Evolutionary conservation across 1,140 invertebrate genomes (phyloP).

Genomic region (Coptotermes formosanus): DNA sequence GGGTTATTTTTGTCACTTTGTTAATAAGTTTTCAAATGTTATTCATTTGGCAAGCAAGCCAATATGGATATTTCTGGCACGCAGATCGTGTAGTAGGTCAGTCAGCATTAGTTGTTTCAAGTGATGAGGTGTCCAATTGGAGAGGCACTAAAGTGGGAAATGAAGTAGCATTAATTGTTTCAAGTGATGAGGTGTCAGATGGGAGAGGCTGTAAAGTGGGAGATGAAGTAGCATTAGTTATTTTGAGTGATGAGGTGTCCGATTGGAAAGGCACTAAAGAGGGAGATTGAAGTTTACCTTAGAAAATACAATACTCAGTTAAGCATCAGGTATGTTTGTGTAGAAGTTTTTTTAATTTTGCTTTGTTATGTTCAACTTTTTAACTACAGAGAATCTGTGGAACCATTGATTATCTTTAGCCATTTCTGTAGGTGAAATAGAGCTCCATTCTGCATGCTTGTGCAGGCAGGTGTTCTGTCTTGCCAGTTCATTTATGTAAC

Average conservation of each 20-base stretch:
- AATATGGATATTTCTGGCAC: neutral
- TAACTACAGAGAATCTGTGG: too few species aligned
- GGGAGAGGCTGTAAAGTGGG: neutral
- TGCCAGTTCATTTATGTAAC: too few species aligned
- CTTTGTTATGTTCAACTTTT: too few species aligned
- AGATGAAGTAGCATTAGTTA: neutral
- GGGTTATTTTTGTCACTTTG: neutral
- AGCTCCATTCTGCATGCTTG: too few species aligned
- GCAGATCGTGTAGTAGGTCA: neutral
- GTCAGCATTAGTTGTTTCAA: neutral
- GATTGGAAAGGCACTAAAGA: neutral
- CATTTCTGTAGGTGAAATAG: too few species aligned
- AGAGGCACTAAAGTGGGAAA: neutral
- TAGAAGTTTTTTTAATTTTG: too few species aligned
- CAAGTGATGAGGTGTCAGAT: neutral
- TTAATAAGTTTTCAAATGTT: conserved; percentile 14
- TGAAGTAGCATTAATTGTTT: neutral
- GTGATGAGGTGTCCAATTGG: neutral
- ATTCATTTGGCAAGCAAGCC: neutral
- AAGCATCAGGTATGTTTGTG: neutral
- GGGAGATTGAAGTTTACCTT: conserved; percentile 11
- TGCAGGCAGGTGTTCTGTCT: too few species aligned
- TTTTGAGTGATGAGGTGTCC: neutral
- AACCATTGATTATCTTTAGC: too few species aligned
- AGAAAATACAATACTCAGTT: neutral